Percentiles rank a stretch among this genome's conserved stretches.
These are phyloP conservation scores for Cephalopachus bancanus DNA, from an alignment of 2,797 vertebrate genomes.

Conservation along the genomic window DNA sequence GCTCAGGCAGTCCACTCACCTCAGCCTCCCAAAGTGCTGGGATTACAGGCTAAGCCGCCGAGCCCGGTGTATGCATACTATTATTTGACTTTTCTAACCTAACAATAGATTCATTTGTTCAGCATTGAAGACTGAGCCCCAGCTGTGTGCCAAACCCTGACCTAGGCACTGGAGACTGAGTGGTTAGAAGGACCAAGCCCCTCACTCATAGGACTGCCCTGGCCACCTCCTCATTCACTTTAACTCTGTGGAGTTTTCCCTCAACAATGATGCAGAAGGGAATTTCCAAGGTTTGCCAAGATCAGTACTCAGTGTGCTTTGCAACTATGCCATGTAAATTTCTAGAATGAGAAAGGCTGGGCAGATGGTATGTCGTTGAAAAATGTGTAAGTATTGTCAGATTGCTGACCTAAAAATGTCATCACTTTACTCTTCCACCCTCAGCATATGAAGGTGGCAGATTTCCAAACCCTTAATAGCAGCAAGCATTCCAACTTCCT, in stretches of 20 bases:
- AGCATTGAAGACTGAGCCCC: too few relatives aligned
- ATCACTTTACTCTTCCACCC: neutral
- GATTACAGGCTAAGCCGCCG: too few relatives aligned
- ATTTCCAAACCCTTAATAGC: neutral
- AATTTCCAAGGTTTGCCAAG: neutral
- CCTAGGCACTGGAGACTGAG: neutral
- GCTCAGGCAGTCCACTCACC: too few relatives aligned
- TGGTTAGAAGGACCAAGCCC: too few relatives aligned
- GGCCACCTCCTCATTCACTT: neutral
- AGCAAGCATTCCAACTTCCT: neutral
- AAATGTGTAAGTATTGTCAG: neutral
- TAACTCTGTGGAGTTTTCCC: neutral
- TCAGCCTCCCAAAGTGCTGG: too few relatives aligned
- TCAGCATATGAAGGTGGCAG: neutral
- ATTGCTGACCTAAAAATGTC: neutral
- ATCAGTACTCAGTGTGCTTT: neutral
- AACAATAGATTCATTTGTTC: neutral
- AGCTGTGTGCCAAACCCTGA: neutral
- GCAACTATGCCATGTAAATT: neutral
- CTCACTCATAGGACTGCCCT: accelerated
- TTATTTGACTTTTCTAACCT: neutral
- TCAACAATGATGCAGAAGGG: neutral
- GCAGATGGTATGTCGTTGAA: neutral
- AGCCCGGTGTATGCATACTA: too few relatives aligned
- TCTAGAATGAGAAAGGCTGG: neutral